A percentile compares a stretch with the other conserved stretches of the same genome.
These are phyloP conservation scores for Cetoscarus ocellatus DNA, from an alignment of 2,797 vertebrate species.

Conservation along the genomic window DNA sequence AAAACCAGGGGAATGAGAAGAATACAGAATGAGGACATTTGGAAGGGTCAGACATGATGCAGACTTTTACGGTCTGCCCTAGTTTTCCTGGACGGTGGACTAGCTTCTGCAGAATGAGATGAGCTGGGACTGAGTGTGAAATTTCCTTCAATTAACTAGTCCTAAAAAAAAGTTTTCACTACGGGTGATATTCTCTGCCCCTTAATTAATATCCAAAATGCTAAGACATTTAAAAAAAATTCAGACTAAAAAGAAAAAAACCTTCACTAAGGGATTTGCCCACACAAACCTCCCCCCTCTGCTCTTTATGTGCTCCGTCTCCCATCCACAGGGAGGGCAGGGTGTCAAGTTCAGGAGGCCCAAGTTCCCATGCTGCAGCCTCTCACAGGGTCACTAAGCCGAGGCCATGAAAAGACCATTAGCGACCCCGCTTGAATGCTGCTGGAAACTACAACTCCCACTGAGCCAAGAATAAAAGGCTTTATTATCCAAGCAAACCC, in stretches of 20 bases:
- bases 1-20: slow-evolving; percentile 37
- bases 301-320: slow-evolving; percentile 23
- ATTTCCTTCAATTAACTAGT: slow-evolving; percentile 10
- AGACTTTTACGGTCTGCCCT: slow-evolving; percentile 49
- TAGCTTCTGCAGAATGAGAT: slow-evolving; percentile 32
- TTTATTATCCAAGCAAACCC: slow-evolving; percentile 46
- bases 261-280: slow-evolving; percentile 14
- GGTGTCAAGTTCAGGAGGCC: slow-evolving; percentile 47
- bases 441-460: slow-evolving; percentile 68
- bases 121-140: not conserved
- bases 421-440: slow-evolving; percentile 79
- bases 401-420: slow-evolving; percentile 72
- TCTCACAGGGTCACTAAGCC: slow-evolving; percentile 55
- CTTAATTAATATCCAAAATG: slow-evolving; percentile 8
- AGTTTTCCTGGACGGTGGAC: slow-evolving; percentile 57
- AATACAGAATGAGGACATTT: slow-evolving; percentile 70
- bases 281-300: not conserved
- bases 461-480: slow-evolving; percentile 43
- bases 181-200: not conserved
- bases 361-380: slow-evolving; percentile 33
- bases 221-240: slow-evolving; percentile 23
- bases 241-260: slow-evolving; percentile 9
- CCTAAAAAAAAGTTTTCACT: not conserved
- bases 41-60: slow-evolving; percentile 56
- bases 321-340: slow-evolving; percentile 34